Base-by-base conservation (phyloP, 2,888 invertebrate genomes). In the Epirrhoe alternata region DNA sequence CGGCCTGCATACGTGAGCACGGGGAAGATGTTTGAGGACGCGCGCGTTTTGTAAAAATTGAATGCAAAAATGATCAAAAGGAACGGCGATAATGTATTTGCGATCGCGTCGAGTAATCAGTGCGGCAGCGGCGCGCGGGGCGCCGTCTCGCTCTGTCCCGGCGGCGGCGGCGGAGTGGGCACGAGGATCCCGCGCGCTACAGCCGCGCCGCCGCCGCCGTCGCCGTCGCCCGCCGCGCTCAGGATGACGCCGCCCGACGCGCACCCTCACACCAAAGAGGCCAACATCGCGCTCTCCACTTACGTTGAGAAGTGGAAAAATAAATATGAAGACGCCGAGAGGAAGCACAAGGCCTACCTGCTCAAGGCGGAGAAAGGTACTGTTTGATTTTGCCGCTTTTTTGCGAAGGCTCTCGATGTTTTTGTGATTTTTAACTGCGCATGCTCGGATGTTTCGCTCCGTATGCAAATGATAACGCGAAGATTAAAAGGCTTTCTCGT, bases 251-350 rank as follows among this genome's bases (percentile, higher is more conserved):
- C 91, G 86, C 86, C 92, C 84, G 90, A 91, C 83, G 86, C 92
- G 85, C 87, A 90, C 76, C 94, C 80, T 86, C 89, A 84, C 88
- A 88, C 87, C 80, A 90, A 89, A 79, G 92, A 92, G 81, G 84
- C 90, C 62, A 92, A 90, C 83, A 90, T 92, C 67, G 92, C 92
- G 76, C 86, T 92, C 78, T 91, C 93, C 55, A 91, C 89, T 69
- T 92, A 92, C 83, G 92, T 92, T 58, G 94, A 94, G 81, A 94
- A 94, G 82, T 96, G 96, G 96, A 96, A 95, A 89, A 91, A 87
- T 71, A 95, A 95, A 89, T 96, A 94, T 84, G 96, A 96, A 78
- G 96, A 96, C 52, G 94, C 95, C 6, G 96, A 96, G 83, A 94
- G 95, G 78, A 95, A 94, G 84, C 93, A 96, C 85, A 96, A 96